These are phyloP conservation scores for Drosophila mettleri DNA, from an alignment of 2,888 invertebrate species.

Conservation along the genomic window DNA sequence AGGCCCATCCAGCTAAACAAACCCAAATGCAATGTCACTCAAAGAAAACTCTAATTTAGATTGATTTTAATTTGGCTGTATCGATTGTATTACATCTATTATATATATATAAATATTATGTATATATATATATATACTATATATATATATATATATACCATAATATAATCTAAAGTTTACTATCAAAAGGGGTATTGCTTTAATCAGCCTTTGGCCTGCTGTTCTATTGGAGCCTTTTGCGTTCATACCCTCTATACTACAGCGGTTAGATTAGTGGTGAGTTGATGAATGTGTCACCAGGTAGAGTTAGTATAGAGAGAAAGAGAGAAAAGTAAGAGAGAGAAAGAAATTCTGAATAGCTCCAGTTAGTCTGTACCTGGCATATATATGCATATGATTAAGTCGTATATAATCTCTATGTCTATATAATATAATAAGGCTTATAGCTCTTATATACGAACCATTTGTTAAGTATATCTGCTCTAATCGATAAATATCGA, in stretches of 20 bases:
- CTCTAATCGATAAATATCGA: too few relatives aligned
- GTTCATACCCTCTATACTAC: background rate
- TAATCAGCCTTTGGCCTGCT: slow-evolving; percentile 29
- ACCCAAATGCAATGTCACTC: slow-evolving; percentile 2
- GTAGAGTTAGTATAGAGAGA: too few relatives aligned
- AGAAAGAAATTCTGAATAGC: too few relatives aligned
- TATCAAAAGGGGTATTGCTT: background rate
- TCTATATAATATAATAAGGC: too few relatives aligned
- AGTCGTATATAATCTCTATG: too few relatives aligned
- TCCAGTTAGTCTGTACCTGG: too few relatives aligned
- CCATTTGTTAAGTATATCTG: too few relatives aligned
- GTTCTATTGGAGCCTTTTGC: background rate
- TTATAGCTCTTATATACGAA: too few relatives aligned
- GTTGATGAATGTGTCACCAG: too few relatives aligned
- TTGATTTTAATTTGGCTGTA: slow-evolving; percentile 1
- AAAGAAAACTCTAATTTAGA: background rate
- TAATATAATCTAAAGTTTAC: slow-evolving; percentile 6
- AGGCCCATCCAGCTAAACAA: background rate
- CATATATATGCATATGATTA: background rate
- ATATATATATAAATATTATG: background rate
- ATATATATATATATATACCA: slow-evolving; percentile 12
- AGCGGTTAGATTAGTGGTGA: too few relatives aligned
- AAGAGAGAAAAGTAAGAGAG: too few relatives aligned
- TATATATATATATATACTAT: background rate
- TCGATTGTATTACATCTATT: background rate